Conservation (phyloP, 2,888 invertebrate species). For the Therioaphis trifolii region DNA sequence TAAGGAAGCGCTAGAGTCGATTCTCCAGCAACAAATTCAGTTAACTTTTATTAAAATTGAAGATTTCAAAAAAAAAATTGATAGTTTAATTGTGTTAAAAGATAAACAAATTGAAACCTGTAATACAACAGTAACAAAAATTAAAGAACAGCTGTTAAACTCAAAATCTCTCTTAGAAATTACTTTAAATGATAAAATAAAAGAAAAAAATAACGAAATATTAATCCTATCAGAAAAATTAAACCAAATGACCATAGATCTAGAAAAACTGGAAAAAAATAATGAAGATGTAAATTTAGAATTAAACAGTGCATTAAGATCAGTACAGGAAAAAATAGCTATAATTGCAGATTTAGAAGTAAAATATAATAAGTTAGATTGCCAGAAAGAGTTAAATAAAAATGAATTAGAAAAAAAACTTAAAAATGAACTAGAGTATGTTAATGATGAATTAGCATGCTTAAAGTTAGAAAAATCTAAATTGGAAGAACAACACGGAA, state of each 20-base stretch:
- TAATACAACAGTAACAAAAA: slow-evolving; percentile 17
- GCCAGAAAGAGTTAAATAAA: slow-evolving; percentile 20
- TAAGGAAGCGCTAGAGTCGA: not conserved
- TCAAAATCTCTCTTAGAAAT: slow-evolving; percentile 5
- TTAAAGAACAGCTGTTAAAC: slow-evolving; percentile 6
- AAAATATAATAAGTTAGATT: slow-evolving; percentile 56
- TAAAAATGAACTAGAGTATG: not conserved
- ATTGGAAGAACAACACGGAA: slow-evolving; percentile 31
- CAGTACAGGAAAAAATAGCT: slow-evolving; percentile 37
- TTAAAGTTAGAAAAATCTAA: slow-evolving; percentile 29
- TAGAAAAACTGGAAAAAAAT: slow-evolving; percentile 24
- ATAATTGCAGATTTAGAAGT: slow-evolving; percentile 52
- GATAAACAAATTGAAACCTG: slow-evolving; percentile 30
- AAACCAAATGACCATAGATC: slow-evolving; percentile 4
- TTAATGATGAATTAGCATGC: slow-evolving; percentile 23
- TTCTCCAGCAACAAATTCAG: slow-evolving; percentile 1
- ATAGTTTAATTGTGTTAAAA: not conserved
- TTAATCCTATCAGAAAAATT: slow-evolving; percentile 9
- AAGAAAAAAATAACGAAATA: slow-evolving; percentile 28
- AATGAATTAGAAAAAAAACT: slow-evolving; percentile 55
- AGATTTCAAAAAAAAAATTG: not conserved
- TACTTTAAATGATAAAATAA: slow-evolving; percentile 31
- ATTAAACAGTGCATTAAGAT: slow-evolving; percentile 45
- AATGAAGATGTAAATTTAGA: slow-evolving; percentile 16
- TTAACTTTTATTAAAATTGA: not conserved